These are phyloP conservation scores for Eupsilia transversa DNA, from an alignment of 2,888 invertebrate genomes.

Conservation along the genomic window DNA sequence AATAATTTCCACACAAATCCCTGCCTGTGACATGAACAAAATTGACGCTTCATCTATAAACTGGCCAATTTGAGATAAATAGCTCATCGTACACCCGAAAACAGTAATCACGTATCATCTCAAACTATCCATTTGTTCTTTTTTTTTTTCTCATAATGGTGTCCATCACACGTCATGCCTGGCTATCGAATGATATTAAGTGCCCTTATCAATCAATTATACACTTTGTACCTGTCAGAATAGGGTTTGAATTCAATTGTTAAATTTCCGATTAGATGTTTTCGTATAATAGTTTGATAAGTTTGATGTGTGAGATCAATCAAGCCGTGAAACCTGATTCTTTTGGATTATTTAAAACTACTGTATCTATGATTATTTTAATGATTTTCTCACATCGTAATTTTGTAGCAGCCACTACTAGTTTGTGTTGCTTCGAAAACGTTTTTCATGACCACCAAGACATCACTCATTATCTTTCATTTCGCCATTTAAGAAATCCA, in stretches of 20 bases:
- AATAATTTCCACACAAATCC: conserved; percentile 24
- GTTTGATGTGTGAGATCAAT: conserved; percentile 77
- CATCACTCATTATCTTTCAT: not conserved
- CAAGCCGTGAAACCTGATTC: conserved; percentile 77
- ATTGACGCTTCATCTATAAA: conserved; percentile 76
- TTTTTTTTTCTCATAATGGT: conserved; percentile 73
- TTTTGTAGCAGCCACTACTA: not conserved
- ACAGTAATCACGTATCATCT: conserved; percentile 81
- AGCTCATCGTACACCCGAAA: conserved; percentile 78
- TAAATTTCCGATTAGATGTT: conserved; percentile 65
- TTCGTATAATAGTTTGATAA: conserved; percentile 76
- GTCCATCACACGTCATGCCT: conserved; percentile 84
- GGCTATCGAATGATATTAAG: conserved; percentile 81
- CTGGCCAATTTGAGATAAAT: conserved; percentile 83
- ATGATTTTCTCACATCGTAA: conserved; percentile 25
- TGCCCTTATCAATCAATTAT: conserved; percentile 71
- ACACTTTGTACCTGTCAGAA: conserved; percentile 65
- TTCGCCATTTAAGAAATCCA: not conserved
- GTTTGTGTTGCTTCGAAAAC: not conserved
- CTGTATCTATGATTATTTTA: conserved; percentile 22
- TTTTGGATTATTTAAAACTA: conserved; percentile 61
- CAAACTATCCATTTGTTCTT: conserved; percentile 76
- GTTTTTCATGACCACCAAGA: not conserved
- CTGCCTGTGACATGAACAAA: conserved; percentile 58
- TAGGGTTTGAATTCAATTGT: conserved; percentile 72